Percentiles rank a stretch among this genome's conserved stretches.
Evolutionary conservation across 2,888 invertebrate genomes (phyloP).

Genomic region (Andrena chrysosceles): DNA sequence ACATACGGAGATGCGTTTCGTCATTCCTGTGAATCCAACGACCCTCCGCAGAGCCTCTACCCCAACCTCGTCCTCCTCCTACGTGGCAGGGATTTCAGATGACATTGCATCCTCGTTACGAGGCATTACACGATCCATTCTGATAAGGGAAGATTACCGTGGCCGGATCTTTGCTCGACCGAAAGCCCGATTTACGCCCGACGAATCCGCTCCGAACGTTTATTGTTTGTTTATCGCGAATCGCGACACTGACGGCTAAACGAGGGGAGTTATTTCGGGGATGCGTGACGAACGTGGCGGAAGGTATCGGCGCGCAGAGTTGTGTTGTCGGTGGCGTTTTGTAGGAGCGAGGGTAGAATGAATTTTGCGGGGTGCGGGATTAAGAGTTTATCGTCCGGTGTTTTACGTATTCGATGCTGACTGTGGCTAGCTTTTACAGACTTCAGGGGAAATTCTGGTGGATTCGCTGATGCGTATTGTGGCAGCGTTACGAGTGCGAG

Average conservation of each 20-base stretch:
- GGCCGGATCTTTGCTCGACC: conserved; percentile 54
- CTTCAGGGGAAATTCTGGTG: too few relatives aligned
- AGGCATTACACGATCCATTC: conserved; percentile 69
- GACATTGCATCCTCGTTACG: conserved; percentile 76
- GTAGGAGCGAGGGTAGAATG: neutral
- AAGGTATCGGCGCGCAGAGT: too few relatives aligned
- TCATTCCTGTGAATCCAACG: conserved; percentile 72
- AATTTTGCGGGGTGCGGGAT: neutral
- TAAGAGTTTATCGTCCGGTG: too few relatives aligned
- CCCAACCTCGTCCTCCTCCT: conserved; percentile 3
- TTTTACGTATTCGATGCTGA: too few relatives aligned
- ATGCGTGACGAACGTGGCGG: neutral
- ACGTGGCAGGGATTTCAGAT: conserved; percentile 72
- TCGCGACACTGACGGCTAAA: neutral
- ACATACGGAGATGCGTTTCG: conserved; percentile 65
- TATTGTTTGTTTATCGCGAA: conserved; percentile 47
- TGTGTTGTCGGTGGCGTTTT: neutral
- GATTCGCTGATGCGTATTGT: too few relatives aligned
- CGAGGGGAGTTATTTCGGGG: neutral
- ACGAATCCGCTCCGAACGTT: conserved; percentile 20
- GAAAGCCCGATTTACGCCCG: conserved; percentile 52
- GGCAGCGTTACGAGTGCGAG: too few relatives aligned
- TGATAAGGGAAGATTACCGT: conserved; percentile 69
- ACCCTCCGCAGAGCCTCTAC: conserved; percentile 66
- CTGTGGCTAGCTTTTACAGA: too few relatives aligned